These are phyloP conservation scores for Eristalinus aeneus DNA, from an alignment of 2,888 invertebrate genomes.

Conservation along the genomic window DNA sequence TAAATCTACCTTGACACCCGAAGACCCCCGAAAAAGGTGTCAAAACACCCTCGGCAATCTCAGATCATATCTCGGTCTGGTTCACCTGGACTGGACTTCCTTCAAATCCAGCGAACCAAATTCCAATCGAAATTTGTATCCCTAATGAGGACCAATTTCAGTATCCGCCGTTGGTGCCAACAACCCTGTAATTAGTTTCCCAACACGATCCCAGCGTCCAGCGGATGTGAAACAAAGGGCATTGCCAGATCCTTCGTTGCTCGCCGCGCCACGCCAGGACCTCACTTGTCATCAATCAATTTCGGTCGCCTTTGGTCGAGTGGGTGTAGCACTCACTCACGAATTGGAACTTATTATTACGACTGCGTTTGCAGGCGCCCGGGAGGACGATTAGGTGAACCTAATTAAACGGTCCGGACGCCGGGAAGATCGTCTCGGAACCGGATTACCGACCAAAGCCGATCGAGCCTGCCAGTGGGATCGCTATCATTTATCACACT, in stretches of 20 bases:
- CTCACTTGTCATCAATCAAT: constrained; percentile 65
- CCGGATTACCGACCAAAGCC: constrained; percentile 38
- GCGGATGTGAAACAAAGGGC: constrained; percentile 40
- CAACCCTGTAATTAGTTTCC: constrained; percentile 54
- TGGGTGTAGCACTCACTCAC: constrained; percentile 39
- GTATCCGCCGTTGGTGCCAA: constrained; percentile 1
- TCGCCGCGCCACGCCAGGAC: neutral
- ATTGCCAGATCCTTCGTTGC: neutral
- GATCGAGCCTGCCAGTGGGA: constrained; percentile 34
- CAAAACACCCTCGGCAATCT: constrained; percentile 28
- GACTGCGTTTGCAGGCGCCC: constrained; percentile 52
- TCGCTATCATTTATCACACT: constrained; percentile 68
- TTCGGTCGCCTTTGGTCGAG: constrained; percentile 40
- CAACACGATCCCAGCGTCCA: constrained; percentile 7
- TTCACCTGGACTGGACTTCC: constrained; percentile 32
- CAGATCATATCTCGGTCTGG: constrained; percentile 10
- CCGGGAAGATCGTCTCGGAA: constrained; percentile 33
- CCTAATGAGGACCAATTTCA: constrained; percentile 58
- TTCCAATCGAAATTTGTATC: constrained; percentile 23
- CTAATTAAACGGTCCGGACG: constrained; percentile 58
- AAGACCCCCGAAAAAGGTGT: constrained; percentile 41
- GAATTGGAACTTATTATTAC: constrained; percentile 51
- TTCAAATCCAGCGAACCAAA: neutral
- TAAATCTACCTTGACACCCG: neutral
- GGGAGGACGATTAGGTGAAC: constrained; percentile 19